A percentile compares a stretch with the other conserved stretches of the same genome.
Evolutionary conservation across 2,888 invertebrate genomes (phyloP).

Genomic region (Erebia ligea): DNA sequence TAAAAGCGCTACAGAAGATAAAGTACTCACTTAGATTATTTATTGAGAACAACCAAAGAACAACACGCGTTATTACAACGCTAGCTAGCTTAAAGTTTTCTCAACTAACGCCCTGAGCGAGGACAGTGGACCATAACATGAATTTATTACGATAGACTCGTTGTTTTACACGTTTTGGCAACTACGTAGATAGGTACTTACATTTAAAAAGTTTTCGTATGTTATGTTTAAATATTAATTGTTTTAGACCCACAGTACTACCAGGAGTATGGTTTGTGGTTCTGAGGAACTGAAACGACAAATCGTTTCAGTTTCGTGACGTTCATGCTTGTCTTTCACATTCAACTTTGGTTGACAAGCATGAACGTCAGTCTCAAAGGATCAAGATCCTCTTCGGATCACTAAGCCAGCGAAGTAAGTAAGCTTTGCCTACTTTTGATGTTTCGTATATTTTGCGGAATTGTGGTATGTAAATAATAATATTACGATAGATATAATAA

Average conservation of each 20-base stretch:
- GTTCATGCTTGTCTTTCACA: no score
- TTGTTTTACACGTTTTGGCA: background rate
- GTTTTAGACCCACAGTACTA: background rate
- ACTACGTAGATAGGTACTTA: background rate
- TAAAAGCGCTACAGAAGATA: background rate
- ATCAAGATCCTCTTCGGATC: no score
- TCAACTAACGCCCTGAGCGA: conserved; percentile 14
- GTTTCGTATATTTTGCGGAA: no score
- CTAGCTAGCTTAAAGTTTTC: conserved; percentile 14
- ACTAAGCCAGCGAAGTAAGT: no score
- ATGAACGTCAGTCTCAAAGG: no score
- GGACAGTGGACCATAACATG: conserved; percentile 15
- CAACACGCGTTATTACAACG: background rate
- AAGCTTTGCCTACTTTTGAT: no score
- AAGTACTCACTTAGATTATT: conserved; percentile 11
- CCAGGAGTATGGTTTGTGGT: no score
- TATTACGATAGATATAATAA: no score
- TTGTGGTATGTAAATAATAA: no score
- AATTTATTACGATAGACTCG: conserved; percentile 14
- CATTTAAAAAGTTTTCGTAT: background rate
- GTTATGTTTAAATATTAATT: background rate
- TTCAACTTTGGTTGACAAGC: no score
- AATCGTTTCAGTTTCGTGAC: no score
- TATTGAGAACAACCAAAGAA: conserved; percentile 3
- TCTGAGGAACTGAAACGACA: no score